Evolutionary conservation across 2,888 invertebrate genomes (phyloP).

Genomic region (Tiliacea citrago): DNA sequence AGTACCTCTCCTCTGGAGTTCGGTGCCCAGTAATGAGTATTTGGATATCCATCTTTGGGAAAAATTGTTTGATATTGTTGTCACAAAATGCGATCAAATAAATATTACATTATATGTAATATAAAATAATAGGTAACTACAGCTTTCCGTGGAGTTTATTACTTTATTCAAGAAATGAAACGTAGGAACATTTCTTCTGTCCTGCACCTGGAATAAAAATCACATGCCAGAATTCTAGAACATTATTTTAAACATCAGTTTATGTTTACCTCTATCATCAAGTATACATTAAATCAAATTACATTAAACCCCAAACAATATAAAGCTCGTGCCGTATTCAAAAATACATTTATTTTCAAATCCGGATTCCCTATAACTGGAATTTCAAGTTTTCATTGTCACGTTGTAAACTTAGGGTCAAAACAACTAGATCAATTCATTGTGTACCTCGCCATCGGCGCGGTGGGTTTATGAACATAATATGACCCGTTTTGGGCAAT

Average conservation of each 20-base stretch:
- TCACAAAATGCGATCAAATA: too few relatives aligned
- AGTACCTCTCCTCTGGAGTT: too few relatives aligned
- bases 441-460: conserved; percentile 78
- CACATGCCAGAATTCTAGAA: neutral
- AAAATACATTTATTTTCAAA: conserved; percentile 57
- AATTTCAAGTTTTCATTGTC: conserved; percentile 84
- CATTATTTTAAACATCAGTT: neutral
- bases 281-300: conserved; percentile 62
- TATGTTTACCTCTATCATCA: conserved; percentile 18
- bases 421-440: conserved; percentile 85
- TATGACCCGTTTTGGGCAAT: conserved; percentile 86
- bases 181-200: neutral
- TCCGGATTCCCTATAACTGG: conserved; percentile 78
- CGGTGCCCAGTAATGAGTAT: neutral
- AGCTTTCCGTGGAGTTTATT: neutral
- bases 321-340: conserved; percentile 61
- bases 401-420: conserved; percentile 83
- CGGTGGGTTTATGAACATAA: conserved; percentile 83
- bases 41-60: neutral
- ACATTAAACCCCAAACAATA: conserved; percentile 44
- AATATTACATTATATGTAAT: neutral
- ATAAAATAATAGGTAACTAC: neutral
- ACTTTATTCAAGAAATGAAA: neutral
- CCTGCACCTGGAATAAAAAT: neutral
- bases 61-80: neutral